A percentile compares a stretch with the other conserved stretches of the same genome.
phyloP scores from a whole-genome alignment of 2,797 vertebrate species.

The Fundulus diaphanus region DNA sequence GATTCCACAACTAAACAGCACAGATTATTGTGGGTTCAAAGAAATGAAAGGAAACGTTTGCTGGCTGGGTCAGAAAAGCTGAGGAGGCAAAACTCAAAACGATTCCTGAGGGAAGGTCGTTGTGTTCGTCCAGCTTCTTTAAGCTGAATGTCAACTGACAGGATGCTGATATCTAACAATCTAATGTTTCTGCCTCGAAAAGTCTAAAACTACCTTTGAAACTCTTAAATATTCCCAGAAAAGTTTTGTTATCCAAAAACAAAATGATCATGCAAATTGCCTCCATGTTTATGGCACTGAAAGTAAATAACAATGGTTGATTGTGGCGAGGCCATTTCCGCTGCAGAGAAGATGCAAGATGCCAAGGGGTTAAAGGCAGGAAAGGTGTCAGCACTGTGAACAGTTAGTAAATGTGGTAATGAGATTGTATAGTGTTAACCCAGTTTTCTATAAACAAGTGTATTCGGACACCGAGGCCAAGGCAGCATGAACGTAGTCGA shows the following conservation, averaged over 20 bases:
- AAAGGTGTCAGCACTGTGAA: background rate
- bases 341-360: background rate
- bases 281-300: no score
- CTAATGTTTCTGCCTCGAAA: background rate
- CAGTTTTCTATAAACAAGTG: background rate
- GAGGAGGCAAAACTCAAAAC: background rate
- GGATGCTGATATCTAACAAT: background rate
- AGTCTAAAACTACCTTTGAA: background rate
- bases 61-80: background rate
- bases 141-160: no score
- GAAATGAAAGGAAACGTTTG: background rate
- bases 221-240: background rate
- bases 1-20: background rate
- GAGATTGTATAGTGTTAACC: background rate
- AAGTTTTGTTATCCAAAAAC: no score
- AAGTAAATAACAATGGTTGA: no score
- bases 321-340: background rate
- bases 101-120: no score
- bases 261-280: background rate
- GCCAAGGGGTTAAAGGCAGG: background rate
- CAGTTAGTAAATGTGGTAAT: background rate
- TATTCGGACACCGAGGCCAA: background rate
- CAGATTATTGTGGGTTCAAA: background rate
- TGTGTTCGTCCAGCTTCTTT: no score
- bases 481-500: background rate